Conservation (phyloP, 2,888 invertebrate species). For the Corythucha ciliata region DNA sequence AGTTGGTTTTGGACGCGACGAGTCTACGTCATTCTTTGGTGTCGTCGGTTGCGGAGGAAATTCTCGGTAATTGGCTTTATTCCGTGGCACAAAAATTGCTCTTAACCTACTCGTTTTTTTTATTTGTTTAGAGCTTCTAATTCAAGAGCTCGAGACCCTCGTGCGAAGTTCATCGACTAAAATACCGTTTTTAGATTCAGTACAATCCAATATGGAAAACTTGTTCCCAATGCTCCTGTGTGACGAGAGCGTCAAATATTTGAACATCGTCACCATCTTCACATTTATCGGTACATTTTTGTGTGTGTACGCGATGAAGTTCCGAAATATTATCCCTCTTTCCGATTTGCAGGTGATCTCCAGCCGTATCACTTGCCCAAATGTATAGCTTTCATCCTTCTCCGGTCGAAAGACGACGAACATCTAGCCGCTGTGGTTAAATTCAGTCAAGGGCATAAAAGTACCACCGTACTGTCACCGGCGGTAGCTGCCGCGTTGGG, state of each 20-base stretch:
- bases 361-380: conserved; percentile 30
- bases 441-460: conserved; percentile 28
- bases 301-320: not conserved
- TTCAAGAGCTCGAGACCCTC: conserved; percentile 53
- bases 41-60: conserved; percentile 28
- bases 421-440: conserved; percentile 32
- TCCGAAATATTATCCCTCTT: not conserved
- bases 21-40: conserved; percentile 23
- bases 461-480: conserved; percentile 30
- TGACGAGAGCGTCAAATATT: conserved; percentile 47
- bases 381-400: conserved; percentile 31
- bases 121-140: conserved; percentile 39
- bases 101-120: no score
- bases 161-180: conserved; percentile 44
- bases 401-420: conserved; percentile 29
- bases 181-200: conserved; percentile 38
- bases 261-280: conserved; percentile 51
- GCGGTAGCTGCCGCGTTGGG: conserved; percentile 30
- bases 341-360: conserved; percentile 30
- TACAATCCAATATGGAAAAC: conserved; percentile 41
- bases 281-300: conserved; percentile 46
- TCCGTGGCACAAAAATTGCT: not conserved
- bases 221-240: conserved; percentile 50
- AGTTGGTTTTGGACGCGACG: conserved; percentile 50
- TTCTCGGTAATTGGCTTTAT: conserved; percentile 28